These are phyloP conservation scores for Pammene fasciana DNA, from an alignment of 2,888 invertebrate species.

Conservation along the genomic window DNA sequence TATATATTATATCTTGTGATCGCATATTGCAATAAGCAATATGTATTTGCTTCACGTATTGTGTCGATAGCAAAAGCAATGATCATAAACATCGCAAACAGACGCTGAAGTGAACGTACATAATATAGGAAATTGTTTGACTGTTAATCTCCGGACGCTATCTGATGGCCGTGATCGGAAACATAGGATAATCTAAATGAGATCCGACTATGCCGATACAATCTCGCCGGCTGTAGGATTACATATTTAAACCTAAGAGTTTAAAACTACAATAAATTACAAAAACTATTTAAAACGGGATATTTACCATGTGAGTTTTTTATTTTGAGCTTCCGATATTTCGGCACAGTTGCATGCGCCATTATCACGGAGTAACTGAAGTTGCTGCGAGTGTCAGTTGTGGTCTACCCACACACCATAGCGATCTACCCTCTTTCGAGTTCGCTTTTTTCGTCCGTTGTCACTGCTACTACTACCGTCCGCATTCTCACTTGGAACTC, in stretches of 20 bases:
- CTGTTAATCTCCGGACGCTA: conserved; percentile 28
- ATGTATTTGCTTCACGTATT: conserved; percentile 1
- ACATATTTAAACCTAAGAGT: conserved; percentile 1
- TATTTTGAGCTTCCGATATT: too few relatives aligned
- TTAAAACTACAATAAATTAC: conserved; percentile 19
- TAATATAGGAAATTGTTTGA: conserved; percentile 34
- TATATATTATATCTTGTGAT: too few relatives aligned
- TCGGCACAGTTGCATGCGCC: too few relatives aligned
- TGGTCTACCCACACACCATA: too few relatives aligned
- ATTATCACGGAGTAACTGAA: too few relatives aligned
- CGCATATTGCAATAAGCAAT: background rate
- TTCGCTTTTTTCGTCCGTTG: too few relatives aligned
- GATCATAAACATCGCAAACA: background rate
- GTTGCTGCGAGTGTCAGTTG: too few relatives aligned
- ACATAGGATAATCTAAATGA: conserved; percentile 38
- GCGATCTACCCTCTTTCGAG: too few relatives aligned
- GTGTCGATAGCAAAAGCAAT: conserved; percentile 1
- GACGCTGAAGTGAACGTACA: conserved; percentile 7
- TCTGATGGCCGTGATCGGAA: conserved; percentile 19
- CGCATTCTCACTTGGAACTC: too few relatives aligned
- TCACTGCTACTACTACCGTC: too few relatives aligned
- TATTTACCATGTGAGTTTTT: too few relatives aligned
- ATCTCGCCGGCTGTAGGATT: conserved; percentile 16
- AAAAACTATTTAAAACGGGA: too few relatives aligned
- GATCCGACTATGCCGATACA: conserved; percentile 31